Base-by-base conservation (phyloP, 2,888 invertebrate species). In the Pterobdella sp. region DNA sequence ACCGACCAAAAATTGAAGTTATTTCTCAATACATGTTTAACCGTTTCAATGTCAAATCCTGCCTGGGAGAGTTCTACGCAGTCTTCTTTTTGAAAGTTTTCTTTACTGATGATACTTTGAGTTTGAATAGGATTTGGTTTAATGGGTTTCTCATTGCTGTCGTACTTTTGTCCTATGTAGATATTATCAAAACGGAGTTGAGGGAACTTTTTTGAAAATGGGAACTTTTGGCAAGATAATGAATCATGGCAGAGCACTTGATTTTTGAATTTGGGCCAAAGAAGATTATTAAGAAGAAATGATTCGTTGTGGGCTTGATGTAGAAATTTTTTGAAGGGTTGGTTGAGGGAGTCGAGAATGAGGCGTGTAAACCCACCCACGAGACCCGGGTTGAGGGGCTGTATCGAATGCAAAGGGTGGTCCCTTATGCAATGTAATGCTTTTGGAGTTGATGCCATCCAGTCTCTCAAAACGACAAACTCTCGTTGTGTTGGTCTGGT, bases 1-100 rank as follows among this genome's bases (percentile, higher is more conserved):
- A 77, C 75, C 1, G 78, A 77, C 78, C 78, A 78, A 52, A 78
- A 52, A 10, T 76, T 76, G 4, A 76, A 77, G 31, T 76, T 64
- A n/a, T 72, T 70, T 37, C 73, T 67, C 7, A 78, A 73, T 1
- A 76, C 76, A 0, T 75, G 35, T 37, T 68, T 65, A 29, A 78
- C 73, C 1, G 78, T 75, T 22, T 36, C 64, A 49, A 76, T 75
- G 0, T 7, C 52, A 56, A 78, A 78, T 22, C 78, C 78, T 29
- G 78, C 78, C 60, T 77, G 73, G 49, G 76, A 75, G 7, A 78
- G 42, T 35, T 74, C 70, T 18, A 78, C 77, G 64, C 78, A 78
- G 0, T 78, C 76, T 56, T 26, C 60, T 14, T 42, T 22, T 7
- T 42, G 7, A 42, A 22, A 42, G 22, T 22, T 42, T 22, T 14